Evolutionary conservation across 2,797 vertebrate genomes (phyloP).

Genomic region (Phataginus tetradactyla): DNA sequence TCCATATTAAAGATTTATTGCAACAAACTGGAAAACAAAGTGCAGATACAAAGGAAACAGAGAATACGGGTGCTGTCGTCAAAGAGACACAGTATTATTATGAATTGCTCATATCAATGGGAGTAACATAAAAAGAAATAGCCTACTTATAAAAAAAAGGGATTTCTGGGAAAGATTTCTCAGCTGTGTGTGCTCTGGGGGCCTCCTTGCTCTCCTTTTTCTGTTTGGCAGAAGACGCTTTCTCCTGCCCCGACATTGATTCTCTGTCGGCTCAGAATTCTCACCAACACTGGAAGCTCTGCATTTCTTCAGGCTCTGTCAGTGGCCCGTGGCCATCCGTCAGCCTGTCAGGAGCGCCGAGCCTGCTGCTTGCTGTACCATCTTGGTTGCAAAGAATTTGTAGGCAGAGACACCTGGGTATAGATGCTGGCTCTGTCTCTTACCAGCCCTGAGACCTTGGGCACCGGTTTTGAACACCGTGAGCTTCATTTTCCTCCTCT

Average conservation of each 20-base stretch:
- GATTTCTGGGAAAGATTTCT: not conserved
- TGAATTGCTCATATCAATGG: not conserved
- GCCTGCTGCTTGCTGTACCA: not conserved
- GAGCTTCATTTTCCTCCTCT: not conserved
- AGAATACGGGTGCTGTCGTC: not conserved
- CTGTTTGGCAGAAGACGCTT: not conserved
- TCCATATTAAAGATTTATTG: slow-evolving; percentile 77
- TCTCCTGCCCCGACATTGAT: not conserved
- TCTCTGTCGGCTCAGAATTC: not conserved
- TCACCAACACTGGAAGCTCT: not conserved
- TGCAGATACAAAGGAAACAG: not conserved
- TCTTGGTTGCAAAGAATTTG: not conserved
- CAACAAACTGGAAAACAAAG: slow-evolving; percentile 71
- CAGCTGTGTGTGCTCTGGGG: not conserved
- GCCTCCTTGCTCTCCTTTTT: not conserved
- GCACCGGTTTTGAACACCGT: not conserved
- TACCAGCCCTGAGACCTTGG: not conserved
- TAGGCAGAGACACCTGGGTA: not conserved
- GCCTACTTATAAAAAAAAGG: not conserved
- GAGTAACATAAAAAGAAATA: not conserved
- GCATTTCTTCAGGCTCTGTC: not conserved
- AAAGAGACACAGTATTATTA: not conserved
- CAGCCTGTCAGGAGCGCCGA: not conserved
- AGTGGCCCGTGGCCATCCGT: rapidly evolving
- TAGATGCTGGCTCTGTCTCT: not conserved